Evolutionary conservation across 2,888 invertebrate genomes (phyloP).

Genomic region (Drosophila vallismaia): DNA sequence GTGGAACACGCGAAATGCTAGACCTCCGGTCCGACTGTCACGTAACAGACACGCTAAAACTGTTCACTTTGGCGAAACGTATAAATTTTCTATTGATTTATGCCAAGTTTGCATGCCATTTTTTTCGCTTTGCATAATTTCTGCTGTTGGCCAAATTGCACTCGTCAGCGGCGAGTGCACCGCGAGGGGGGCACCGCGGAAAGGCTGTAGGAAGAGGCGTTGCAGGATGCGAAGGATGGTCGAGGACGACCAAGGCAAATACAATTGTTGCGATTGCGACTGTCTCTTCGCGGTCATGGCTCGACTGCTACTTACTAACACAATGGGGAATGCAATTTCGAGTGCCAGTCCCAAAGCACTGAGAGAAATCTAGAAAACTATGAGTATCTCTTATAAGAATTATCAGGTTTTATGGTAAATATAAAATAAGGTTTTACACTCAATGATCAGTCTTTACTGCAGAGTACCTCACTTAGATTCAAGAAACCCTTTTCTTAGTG

Average conservation of each 20-base stretch:
- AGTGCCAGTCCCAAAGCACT: constrained; percentile 21
- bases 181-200: constrained; percentile 3
- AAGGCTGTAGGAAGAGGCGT: background rate
- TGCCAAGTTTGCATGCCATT: constrained; percentile 80
- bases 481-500: background rate
- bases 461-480: too few species aligned
- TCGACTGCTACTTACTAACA: constrained; percentile 49
- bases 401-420: too few species aligned
- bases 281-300: constrained; percentile 65
- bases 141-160: constrained; percentile 75
- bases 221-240: constrained; percentile 10
- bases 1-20: constrained; percentile 50
- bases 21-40: constrained; percentile 43
- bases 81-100: constrained; percentile 80
- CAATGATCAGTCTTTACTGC: too few species aligned
- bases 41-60: constrained; percentile 58
- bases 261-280: constrained; percentile 70
- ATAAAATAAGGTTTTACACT: too few species aligned
- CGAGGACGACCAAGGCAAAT: constrained; percentile 58
- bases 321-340: constrained; percentile 45
- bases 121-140: constrained; percentile 80
- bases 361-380: background rate
- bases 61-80: constrained; percentile 71
- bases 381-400: too few species aligned
- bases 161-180: constrained; percentile 41